Conservation (phyloP, 2,797 vertebrate genomes). For the Rhinoraja longicauda region DNA sequence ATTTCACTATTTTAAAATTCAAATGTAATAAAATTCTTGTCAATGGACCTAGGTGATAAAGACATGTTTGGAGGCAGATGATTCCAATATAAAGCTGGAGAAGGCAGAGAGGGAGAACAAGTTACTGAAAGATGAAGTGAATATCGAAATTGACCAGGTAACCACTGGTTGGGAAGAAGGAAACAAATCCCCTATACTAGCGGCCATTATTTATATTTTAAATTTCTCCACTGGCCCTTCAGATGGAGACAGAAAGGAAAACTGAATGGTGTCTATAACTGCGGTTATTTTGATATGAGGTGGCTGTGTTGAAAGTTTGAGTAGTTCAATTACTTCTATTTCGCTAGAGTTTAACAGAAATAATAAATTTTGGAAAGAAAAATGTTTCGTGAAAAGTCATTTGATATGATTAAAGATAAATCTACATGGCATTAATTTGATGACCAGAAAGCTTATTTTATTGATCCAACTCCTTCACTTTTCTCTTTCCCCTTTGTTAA, state of each 20-base stretch:
- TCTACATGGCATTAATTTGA: not conserved
- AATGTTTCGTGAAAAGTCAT: not conserved
- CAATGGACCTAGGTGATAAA: conserved; percentile 64
- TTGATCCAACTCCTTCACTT: not conserved
- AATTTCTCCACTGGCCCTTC: not conserved
- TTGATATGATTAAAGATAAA: not conserved
- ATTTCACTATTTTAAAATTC: not conserved
- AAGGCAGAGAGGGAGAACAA: conserved; percentile 66
- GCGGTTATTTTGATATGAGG: not conserved
- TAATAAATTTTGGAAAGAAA: not conserved
- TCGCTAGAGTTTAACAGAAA: not conserved
- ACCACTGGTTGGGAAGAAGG: not conserved
- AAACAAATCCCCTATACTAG: not conserved
- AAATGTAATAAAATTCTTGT: not conserved
- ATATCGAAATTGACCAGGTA: conserved; percentile 69
- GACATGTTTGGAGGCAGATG: conserved; percentile 70
- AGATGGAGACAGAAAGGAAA: not conserved
- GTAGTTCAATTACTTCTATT: not conserved
- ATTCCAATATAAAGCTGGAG: conserved; percentile 65
- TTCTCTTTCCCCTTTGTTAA: not conserved
- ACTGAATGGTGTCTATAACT: not conserved
- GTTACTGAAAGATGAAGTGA: conserved; percentile 62
- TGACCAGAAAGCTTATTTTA: not conserved
- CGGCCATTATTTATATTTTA: not conserved
- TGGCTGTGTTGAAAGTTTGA: not conserved